Evolutionary conservation across 2,113 vertebrate species (phyloP).

Genomic region (Sinocyclocheilus maitianheensis): DNA sequence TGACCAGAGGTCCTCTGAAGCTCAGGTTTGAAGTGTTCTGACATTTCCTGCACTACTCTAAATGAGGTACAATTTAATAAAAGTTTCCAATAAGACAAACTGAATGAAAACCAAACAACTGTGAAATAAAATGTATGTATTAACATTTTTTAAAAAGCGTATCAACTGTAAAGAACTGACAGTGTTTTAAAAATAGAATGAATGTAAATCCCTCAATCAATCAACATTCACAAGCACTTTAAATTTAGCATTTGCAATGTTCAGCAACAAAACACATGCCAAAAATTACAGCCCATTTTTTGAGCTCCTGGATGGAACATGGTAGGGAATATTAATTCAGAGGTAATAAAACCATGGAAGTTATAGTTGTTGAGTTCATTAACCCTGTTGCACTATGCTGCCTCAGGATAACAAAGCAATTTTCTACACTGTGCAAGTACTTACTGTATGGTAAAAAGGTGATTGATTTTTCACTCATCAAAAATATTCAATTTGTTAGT

Average conservation of each 20-base stretch:
- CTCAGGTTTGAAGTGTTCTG: constrained; percentile 37
- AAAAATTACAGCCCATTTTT: neutral
- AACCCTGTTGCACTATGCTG: neutral
- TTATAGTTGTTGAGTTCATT: neutral
- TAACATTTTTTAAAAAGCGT: neutral
- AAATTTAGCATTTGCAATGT: neutral
- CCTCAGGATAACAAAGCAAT: constrained; percentile 21
- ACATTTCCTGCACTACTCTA: constrained; percentile 4
- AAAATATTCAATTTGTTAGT: neutral
- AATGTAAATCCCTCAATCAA: neutral
- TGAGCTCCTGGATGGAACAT: neutral
- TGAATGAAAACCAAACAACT: neutral
- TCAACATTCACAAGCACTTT: neutral
- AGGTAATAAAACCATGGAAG: neutral
- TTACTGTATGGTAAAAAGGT: neutral
- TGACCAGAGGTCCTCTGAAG: constrained; percentile 24
- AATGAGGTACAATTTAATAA: neutral
- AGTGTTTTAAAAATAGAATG: neutral
- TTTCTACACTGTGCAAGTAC: neutral
- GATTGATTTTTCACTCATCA: neutral
- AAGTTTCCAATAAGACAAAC: neutral
- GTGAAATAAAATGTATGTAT: neutral
- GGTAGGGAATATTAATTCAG: neutral
- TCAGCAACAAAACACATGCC: neutral
- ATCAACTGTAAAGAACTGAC: neutral